phyloP scores from a whole-genome alignment of 2,797 vertebrate species.

The Centropyge bicolor region DNA sequence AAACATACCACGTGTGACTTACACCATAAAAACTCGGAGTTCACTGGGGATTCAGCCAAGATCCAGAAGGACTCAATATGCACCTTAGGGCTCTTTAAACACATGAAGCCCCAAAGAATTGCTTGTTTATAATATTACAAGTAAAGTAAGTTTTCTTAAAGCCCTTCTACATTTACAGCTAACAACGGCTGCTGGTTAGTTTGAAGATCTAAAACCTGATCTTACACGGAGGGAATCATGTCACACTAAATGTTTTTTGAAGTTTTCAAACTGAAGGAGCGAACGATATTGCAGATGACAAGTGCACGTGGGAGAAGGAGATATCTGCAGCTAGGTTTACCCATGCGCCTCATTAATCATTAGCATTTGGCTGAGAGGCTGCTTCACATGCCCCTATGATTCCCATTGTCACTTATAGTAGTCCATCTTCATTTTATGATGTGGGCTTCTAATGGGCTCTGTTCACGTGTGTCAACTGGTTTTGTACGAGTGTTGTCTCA shows the following conservation, averaged over 20 bases:
- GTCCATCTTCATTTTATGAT: slow-evolving; percentile 48
- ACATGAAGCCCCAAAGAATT: not conserved
- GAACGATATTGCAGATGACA: slow-evolving; percentile 51
- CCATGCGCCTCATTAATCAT: slow-evolving; percentile 61
- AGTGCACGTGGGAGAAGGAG: slow-evolving; percentile 26
- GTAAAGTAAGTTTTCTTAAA: not conserved
- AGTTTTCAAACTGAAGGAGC: slow-evolving; percentile 20
- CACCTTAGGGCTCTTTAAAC: slow-evolving; percentile 33
- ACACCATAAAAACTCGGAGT: slow-evolving; percentile 52
- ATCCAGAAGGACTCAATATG: slow-evolving; percentile 26
- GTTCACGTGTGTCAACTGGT: slow-evolving; percentile 23
- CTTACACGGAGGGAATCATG: slow-evolving; percentile 3
- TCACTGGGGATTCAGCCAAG: slow-evolving; percentile 61
- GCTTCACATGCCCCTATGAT: slow-evolving; percentile 37
- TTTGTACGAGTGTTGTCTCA: not conserved
- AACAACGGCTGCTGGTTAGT: not conserved
- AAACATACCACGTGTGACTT: slow-evolving; percentile 76
- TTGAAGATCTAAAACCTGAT: slow-evolving; percentile 19
- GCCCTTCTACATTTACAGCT: not conserved
- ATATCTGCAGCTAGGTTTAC: slow-evolving; percentile 33
- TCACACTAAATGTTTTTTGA: not conserved
- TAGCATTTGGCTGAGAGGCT: slow-evolving; percentile 58
- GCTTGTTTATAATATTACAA: not conserved
- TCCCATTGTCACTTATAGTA: slow-evolving; percentile 52
- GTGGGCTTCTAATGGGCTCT: slow-evolving; percentile 17